Conservation (phyloP, 2,797 vertebrate genomes). For the Danio jaintianensis region DNA sequence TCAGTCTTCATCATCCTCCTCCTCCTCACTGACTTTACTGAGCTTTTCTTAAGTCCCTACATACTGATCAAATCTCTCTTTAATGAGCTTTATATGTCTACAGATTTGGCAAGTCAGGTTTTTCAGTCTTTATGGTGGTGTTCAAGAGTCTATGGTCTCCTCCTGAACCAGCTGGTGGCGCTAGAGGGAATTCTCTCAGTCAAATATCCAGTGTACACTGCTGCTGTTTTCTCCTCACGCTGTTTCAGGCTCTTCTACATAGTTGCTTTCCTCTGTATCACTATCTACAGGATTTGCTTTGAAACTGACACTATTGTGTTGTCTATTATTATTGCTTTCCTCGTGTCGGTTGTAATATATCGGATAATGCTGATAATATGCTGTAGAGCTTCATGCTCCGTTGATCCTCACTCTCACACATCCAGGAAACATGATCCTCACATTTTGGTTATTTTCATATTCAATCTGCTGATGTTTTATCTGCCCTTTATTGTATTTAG, state of each 20-base stretch:
- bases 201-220: not conserved
- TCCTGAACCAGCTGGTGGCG: not conserved
- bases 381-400: not conserved
- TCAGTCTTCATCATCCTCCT: too few species aligned
- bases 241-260: not conserved
- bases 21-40: not conserved
- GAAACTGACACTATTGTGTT: too few species aligned
- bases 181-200: too few species aligned
- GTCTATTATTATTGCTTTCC: not conserved
- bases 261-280: not conserved
- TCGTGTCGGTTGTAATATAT: not conserved
- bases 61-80: not conserved
- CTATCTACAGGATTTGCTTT: not conserved
- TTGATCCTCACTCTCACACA: too few species aligned
- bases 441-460: not conserved
- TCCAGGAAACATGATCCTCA: not conserved
- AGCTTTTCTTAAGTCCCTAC: not conserved
- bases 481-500: not conserved
- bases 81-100: not conserved
- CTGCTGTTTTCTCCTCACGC: not conserved
- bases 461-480: not conserved
- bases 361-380: not conserved
- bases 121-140: not conserved
- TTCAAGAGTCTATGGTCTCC: not conserved
- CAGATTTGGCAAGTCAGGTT: fast-evolving